Conservation (phyloP, 2,797 vertebrate genomes). For the Oreonectes daqikongensis region DNA sequence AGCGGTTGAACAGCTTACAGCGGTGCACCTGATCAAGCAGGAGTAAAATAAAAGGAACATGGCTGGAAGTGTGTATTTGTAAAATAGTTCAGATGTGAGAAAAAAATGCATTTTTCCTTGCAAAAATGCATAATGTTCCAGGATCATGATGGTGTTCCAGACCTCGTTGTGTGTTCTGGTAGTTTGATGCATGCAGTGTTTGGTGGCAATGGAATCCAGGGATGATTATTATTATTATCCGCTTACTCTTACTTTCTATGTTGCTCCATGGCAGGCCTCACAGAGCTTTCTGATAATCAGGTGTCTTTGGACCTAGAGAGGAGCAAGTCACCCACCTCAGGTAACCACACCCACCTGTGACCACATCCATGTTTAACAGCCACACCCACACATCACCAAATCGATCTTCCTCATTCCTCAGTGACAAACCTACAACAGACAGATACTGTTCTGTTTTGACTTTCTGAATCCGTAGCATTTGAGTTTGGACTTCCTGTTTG, state of each 20-base stretch:
- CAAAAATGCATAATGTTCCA: slow-evolving; percentile 31
- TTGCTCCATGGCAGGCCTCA: slow-evolving; percentile 82
- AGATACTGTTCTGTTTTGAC: neutral
- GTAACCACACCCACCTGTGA: slow-evolving; percentile 72
- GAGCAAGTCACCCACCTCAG: slow-evolving; percentile 98
- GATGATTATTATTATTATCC: slow-evolving; percentile 15
- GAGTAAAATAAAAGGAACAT: neutral
- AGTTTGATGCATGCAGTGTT: slow-evolving; percentile 33
- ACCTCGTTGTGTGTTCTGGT: slow-evolving; percentile 29
- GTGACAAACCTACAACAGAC: slow-evolving; percentile 8
- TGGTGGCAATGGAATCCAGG: neutral
- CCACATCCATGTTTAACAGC: neutral
- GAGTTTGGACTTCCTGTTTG: neutral
- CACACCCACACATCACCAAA: slow-evolving; percentile 8
- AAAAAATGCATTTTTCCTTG: neutral
- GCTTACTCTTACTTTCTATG: slow-evolving; percentile 39
- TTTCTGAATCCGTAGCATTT: neutral
- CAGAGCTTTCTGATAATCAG: slow-evolving; percentile 94
- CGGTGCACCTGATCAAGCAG: neutral
- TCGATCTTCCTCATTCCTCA: slow-evolving; percentile 34
- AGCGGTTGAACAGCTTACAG: neutral
- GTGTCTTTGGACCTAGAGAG: slow-evolving; percentile 91
- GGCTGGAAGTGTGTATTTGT: neutral
- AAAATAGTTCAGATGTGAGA: neutral
- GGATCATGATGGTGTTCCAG: slow-evolving; percentile 33